Evolutionary conservation across 2,797 vertebrate species (phyloP), one percentile per base, ranked within the genome.

Genomic region (Ciconia nigra): DNA sequence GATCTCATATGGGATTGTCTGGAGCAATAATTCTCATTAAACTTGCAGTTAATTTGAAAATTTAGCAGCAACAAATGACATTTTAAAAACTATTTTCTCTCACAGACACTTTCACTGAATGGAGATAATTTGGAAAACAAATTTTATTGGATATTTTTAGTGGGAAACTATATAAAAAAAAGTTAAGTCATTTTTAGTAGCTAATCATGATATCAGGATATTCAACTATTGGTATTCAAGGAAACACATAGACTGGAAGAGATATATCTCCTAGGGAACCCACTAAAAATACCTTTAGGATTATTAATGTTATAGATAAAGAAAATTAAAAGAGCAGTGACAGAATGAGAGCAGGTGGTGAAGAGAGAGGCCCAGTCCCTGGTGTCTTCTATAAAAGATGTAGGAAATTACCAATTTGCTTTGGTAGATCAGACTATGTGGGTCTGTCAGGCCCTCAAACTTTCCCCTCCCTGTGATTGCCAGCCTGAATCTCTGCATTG

Each of bases 291-390:
- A 93, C 76, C 70, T 82, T 86, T 88, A 95, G 62, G 87, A 88
- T 94, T 96, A 96, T 95, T 94, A 96, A 95, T 7, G 24, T 88
- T 95, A 90, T 78, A 95, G 91, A 93, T 95, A 95, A 95, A 95
- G 92, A 81, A 95, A 95, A 96, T 89, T 91, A 92, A 93, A 95
- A 95, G 82, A 93, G 46, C 74, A 88, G 55, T 95, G 92, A 91
- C 81, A 94, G 84, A 93, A 95, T 89, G 78, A 79, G 95, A 94
- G 66, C 73, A 77, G 25, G 70, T 76, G 41, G 35, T 72, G 65
- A 90, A 93, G 77, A 84, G 76, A 88, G 63, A 86, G 47, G 24
- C 51, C 62, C 39, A 24, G 63, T 90, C 76, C n/a, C 54, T 41
- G 8, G 11, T 89, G 76, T 52, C 51, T 87, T 67, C 70, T 47